Percentiles rank a stretch among this genome's conserved stretches.
These are phyloP conservation scores for Mirza zaza DNA, from an alignment of 2,113 vertebrate species.

Conservation along the genomic window DNA sequence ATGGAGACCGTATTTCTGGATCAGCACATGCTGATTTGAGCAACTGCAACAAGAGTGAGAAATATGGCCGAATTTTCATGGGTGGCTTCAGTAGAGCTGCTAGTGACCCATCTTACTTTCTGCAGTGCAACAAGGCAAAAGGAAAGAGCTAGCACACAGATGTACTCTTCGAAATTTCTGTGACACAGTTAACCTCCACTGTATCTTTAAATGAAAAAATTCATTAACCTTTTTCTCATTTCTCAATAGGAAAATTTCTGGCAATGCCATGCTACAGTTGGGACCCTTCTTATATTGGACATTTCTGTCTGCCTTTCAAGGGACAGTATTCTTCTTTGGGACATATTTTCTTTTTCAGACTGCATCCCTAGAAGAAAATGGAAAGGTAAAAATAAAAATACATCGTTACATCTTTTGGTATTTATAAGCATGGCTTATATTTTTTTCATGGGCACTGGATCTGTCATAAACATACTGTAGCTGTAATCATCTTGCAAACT, in stretches of 20 bases:
- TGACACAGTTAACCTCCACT: no score
- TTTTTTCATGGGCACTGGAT: background rate
- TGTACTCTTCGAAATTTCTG: background rate
- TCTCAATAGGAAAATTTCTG: conserved; percentile 91
- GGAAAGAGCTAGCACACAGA: background rate
- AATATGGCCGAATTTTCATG: background rate
- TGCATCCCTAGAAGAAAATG: conserved; percentile 92
- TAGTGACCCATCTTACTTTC: background rate
- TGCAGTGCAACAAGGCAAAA: background rate
- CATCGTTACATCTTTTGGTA: background rate
- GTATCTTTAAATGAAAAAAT: conserved; percentile 3
- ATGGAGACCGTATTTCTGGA: background rate
- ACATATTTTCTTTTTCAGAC: conserved; percentile 93
- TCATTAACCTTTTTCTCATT: conserved; percentile 38
- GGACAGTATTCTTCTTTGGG: conserved; percentile 96
- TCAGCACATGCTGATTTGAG: no score
- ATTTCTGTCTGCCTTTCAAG: conserved; percentile 93
- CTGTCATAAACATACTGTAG: background rate
- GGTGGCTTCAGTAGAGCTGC: background rate
- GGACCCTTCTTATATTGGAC: conserved; percentile 96
- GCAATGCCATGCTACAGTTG: conserved; percentile 96
- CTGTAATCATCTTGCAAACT: conserved; percentile 20
- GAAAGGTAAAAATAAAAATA: conserved; percentile 88
- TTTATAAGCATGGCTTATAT: background rate
- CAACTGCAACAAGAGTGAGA: no score